phyloP scores from a whole-genome alignment of 1,140 invertebrate genomes.

The Wasmannia auropunctata region DNA sequence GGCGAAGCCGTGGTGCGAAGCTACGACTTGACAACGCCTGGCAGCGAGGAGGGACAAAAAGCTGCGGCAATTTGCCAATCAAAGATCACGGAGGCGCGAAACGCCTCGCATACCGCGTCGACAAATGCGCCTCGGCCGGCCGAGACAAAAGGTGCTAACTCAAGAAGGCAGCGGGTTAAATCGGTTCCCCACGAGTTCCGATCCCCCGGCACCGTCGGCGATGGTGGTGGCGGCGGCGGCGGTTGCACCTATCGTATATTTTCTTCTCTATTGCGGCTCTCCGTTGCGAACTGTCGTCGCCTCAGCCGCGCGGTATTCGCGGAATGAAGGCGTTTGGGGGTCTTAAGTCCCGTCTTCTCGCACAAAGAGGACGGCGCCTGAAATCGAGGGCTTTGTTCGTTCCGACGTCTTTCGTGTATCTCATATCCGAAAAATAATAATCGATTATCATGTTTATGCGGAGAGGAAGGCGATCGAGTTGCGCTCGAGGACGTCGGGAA shows the following conservation, averaged over 20 bases:
- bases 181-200: conserved; percentile 42
- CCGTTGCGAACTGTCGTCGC: conserved; percentile 13
- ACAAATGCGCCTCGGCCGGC: conserved; percentile 48
- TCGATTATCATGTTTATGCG: not conserved
- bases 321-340: conserved; percentile 65
- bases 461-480: not conserved
- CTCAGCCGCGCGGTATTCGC: conserved; percentile 46
- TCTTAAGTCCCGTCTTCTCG: conserved; percentile 17
- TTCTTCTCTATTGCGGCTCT: not conserved
- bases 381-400: not conserved
- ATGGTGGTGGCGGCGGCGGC: not conserved
- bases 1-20: not conserved
- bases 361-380: conserved; percentile 20
- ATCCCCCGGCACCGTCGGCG: not conserved
- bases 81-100: conserved; percentile 61
- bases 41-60: conserved; percentile 20
- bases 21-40: not conserved
- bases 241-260: conserved; percentile 37
- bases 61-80: conserved; percentile 64
- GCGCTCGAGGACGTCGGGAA: not conserved
- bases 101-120: conserved; percentile 65
- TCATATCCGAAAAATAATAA: not conserved
- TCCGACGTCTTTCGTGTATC: no score
- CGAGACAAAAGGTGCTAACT: conserved; percentile 70
- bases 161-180: conserved; percentile 47